phyloP scores from a whole-genome alignment of 1,140 invertebrate genomes.

The Melanaphis sacchari region DNA sequence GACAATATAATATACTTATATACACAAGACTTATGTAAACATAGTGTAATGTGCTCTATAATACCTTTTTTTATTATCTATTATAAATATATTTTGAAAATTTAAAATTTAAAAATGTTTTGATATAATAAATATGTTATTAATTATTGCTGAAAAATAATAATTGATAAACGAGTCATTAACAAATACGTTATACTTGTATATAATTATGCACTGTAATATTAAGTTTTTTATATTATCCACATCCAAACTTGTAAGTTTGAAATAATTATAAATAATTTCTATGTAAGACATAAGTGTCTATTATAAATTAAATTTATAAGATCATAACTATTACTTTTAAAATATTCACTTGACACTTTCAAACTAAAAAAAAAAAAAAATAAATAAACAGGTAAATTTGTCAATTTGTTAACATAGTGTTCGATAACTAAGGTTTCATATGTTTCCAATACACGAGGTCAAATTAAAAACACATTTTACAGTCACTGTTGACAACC shows the following conservation, averaged over 20 bases:
- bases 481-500: neutral
- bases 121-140: too few species aligned
- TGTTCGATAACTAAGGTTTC: neutral
- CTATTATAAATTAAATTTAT: neutral
- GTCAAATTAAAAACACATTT: slow-evolving; percentile 23
- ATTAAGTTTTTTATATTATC: too few species aligned
- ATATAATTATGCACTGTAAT: too few species aligned
- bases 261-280: neutral
- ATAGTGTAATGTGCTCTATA: neutral
- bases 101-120: too few species aligned
- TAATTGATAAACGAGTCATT: too few species aligned
- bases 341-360: neutral
- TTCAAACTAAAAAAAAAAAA: neutral
- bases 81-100: too few species aligned
- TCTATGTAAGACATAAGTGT: neutral
- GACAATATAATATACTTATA: neutral
- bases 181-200: too few species aligned
- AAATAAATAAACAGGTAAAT: neutral
- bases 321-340: neutral
- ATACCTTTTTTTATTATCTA: too few species aligned
- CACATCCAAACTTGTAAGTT: neutral
- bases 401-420: neutral
- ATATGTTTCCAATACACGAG: neutral
- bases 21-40: neutral
- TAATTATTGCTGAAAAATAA: too few species aligned